Base-by-base conservation (phyloP, 2,888 invertebrate genomes). In the Drosophila longiperda region DNA sequence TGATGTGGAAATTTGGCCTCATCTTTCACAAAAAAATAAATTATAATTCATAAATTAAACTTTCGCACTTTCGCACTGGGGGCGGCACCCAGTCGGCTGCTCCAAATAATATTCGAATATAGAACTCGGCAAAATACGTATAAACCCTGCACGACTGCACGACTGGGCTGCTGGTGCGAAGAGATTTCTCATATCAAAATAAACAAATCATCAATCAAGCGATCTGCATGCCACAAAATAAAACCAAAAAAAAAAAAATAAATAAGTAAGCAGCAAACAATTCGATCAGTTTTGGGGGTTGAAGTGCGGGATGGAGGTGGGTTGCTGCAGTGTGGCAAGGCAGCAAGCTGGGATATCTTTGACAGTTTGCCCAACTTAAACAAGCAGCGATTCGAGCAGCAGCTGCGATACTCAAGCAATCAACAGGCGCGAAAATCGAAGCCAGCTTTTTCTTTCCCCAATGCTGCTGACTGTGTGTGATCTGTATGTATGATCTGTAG, bases 131-230 rank as follows among this genome's bases (percentile, higher is more conserved):
- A 72, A 71, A 84, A 82, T 71, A 61, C 15, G 45, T 23, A 38
- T 55, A 71, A 49, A 52, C 38, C 36, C 57, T 66, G 66, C 52
- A 29, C 58, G 29, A 34, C 29, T 3, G 23, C 38, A 29, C 29
- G 64, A 49, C 59, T 9, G 34, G 65, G 55, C 8, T 54, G 49
- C 54, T 70, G 79, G 91, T 82, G 90, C 78, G 84, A 90, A 89
- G 86, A 78, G 88, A 91, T 84, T 69, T 75, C 73, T 69, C 76
- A 77, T 78, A 86, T 83, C 82, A 88, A 90, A 91, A 90, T 90
- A 90, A 90, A 90, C 90, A 90, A 90, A 90, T 91, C 90, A 89
- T 90, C 90, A 90, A 90, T 89, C 91, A 89, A 78, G 83, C 74
- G 79, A 90, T 86, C 89, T 79, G 73, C 87, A 79, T 15, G 79